Percentiles rank a stretch among this genome's conserved stretches.
Conservation (phyloP, 2,888 invertebrate species). For the Heliconius erato region DNA sequence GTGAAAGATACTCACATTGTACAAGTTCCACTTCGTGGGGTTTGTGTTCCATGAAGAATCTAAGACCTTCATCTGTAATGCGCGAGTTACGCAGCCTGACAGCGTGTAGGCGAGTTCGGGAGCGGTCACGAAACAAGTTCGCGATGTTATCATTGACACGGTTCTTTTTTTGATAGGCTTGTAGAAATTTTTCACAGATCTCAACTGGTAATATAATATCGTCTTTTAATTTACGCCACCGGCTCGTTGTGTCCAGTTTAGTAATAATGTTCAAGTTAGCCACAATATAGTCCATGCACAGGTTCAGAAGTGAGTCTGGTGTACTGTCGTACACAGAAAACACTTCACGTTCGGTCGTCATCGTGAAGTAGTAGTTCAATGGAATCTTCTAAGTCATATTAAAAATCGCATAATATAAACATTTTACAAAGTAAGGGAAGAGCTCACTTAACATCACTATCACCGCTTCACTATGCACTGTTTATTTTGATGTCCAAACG, state of each 20-base stretch:
- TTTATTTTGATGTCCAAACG: slow-evolving; percentile 35
- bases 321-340: slow-evolving; percentile 68
- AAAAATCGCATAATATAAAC: slow-evolving; percentile 56
- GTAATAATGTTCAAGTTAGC: slow-evolving; percentile 88
- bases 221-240: slow-evolving; percentile 83
- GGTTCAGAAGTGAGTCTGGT: slow-evolving; percentile 87
- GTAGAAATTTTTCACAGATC: slow-evolving; percentile 89
- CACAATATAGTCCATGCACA: slow-evolving; percentile 88
- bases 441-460: slow-evolving; percentile 27
- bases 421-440: slow-evolving; percentile 54
- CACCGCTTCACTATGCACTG: slow-evolving; percentile 34
- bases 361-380: slow-evolving; percentile 56
- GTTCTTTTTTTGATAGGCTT: slow-evolving; percentile 83
- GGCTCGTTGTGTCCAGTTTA: slow-evolving; percentile 73
- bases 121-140: slow-evolving; percentile 89
- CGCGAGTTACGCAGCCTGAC: slow-evolving; percentile 90
- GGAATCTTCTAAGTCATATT: slow-evolving; percentile 54
- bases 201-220: slow-evolving; percentile 89
- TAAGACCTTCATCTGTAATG: slow-evolving; percentile 90
- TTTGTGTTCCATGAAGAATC: slow-evolving; percentile 90
- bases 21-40: slow-evolving; percentile 90
- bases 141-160: slow-evolving; percentile 89
- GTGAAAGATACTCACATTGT: slow-evolving; percentile 89
- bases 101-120: slow-evolving; percentile 89
- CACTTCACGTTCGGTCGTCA: slow-evolving; percentile 65